phyloP scores from a whole-genome alignment of 2,113 vertebrate species.

The Malaclemys terrapin region DNA sequence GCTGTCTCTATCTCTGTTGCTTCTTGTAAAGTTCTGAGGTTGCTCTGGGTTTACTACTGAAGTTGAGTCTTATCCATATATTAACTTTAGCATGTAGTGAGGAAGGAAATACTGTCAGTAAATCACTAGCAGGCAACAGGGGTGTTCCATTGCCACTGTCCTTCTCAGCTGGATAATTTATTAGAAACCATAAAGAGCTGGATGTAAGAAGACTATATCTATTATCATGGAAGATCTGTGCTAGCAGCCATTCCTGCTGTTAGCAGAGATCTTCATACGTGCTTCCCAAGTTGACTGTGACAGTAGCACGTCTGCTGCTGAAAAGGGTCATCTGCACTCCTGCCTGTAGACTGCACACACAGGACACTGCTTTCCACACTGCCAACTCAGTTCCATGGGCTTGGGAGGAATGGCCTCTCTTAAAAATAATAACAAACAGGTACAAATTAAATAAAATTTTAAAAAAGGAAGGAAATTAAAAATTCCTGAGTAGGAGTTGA shows the following conservation, averaged over 20 bases:
- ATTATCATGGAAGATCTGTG: not conserved
- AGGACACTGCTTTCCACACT: not conserved
- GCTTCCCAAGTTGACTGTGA: not conserved
- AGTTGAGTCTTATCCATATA: not conserved
- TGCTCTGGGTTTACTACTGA: not conserved
- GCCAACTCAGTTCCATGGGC: not conserved
- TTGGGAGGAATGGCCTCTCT: not conserved
- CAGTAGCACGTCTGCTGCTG: not conserved
- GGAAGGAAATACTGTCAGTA: not conserved
- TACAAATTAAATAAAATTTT: not conserved
- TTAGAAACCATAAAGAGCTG: not conserved
- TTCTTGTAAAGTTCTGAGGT: not conserved
- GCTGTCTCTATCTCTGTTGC: not conserved
- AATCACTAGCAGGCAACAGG: not conserved
- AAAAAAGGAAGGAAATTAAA: not conserved
- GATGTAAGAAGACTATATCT: not conserved
- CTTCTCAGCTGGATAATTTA: not conserved
- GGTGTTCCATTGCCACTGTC: not conserved
- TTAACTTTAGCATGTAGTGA: not conserved
- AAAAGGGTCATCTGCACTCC: constrained; percentile 1
- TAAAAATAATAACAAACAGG: not conserved
- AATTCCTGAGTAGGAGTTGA: not conserved
- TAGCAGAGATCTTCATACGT: not conserved
- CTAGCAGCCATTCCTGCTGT: not conserved
- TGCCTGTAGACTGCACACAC: not conserved